Base-by-base conservation (phyloP, 64 coral and sea anemone species). In the Montipora sp. region DNA sequence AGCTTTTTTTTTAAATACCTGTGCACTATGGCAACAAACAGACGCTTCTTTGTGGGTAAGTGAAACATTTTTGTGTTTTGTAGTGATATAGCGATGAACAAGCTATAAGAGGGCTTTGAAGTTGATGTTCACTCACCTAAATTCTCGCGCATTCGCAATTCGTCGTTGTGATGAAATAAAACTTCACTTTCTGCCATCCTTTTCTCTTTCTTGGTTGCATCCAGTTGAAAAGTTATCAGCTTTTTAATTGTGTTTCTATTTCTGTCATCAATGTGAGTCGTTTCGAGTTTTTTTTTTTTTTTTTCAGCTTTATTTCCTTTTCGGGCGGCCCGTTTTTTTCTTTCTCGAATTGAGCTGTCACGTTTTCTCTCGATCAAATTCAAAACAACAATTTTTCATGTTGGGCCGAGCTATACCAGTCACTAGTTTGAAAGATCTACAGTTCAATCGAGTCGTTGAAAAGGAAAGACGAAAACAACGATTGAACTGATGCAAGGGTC, bases 1-100 rank as follows among this genome's bases (percentile, higher is more conserved):
- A 48, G 18, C 6, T 3, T 4, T 5, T 71, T 85, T 85, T 9
- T 69, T 46, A 1, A 0, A 0, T 71, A 3, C 11, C 71, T 27
- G 4, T 71, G 16, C 65, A 85, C 0, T 48, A 85, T 85, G 82
- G 20, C 82, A 70, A 71, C 82, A 11, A 85, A 85, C 20, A 70
- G 82, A 71, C 82, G 82, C 16, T 85, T 85, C 20, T 85, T n/a
- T 71, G 47, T 85, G 2, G 82, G 82, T 85, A 85, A 71, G 82
- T 85, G 5, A 3, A 70, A 15, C 7, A 50, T 3, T 50, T 49
- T 6, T 12, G 15, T 2, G 8, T 69, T 85, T 71, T 7, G 6
- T 5, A 5, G 1, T 7, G 27, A 36, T 36, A 36, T 36, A 36
- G 27, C 45, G 65, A 20, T 9, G 12, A 23, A 71, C 46, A 43